Evolutionary conservation across 2,797 vertebrate genomes (phyloP).

Genomic region (Clarias fuscus): DNA sequence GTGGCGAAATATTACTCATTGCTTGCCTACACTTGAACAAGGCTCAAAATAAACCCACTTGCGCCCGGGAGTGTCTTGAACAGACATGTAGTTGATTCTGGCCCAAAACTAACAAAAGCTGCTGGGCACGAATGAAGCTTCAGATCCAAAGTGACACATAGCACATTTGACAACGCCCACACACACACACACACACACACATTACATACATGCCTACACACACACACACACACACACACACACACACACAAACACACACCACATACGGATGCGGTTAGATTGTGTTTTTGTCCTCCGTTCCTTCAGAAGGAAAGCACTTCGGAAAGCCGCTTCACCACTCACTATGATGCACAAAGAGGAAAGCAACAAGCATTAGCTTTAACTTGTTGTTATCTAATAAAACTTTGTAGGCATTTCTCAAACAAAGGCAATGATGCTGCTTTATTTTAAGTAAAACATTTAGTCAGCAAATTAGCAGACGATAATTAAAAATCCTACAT

Average conservation of each 20-base stretch:
- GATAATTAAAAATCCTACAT: background rate
- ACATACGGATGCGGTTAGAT: background rate
- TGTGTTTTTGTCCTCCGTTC: background rate
- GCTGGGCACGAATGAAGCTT: background rate
- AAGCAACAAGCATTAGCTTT: background rate
- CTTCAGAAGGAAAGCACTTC: background rate
- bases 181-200: background rate
- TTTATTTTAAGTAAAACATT: background rate
- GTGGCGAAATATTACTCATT: constrained; percentile 11
- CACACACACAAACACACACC: background rate
- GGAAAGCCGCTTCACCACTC: background rate
- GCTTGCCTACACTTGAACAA: constrained; percentile 3
- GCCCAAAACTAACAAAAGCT: constrained; percentile 28
- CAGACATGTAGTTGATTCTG: constrained; percentile 3
- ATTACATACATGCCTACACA: background rate
- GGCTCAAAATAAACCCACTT: constrained; percentile 29
- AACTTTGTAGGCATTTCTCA: background rate
- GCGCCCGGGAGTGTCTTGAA: constrained; percentile 5
- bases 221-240: background rate
- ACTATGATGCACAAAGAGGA: background rate
- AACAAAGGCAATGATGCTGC: background rate
- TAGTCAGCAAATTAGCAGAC: background rate
- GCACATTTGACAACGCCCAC: background rate
- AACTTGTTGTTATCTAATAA: background rate
- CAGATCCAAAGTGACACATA: background rate